Percentiles rank a stretch among this genome's conserved stretches.
Evolutionary conservation across 1,140 invertebrate species (phyloP).

Genomic region (Gonatopus flavifemur): DNA sequence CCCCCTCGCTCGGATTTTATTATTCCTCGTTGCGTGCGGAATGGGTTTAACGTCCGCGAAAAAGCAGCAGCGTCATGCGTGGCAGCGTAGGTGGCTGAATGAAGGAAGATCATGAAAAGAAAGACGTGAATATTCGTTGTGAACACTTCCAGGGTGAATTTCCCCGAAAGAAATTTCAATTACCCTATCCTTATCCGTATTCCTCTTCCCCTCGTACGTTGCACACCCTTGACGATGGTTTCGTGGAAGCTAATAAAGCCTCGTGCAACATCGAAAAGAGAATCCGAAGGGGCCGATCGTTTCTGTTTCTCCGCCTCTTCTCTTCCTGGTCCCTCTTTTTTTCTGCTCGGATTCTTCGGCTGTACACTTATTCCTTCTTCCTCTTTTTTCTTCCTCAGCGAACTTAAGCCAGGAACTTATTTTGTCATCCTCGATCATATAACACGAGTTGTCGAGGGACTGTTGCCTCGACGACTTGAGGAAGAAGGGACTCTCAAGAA

Average conservation of each 20-base stretch:
- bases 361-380: not conserved
- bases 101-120: too few relatives aligned
- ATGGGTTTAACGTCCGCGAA: constrained; percentile 37
- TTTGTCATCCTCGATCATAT: too few relatives aligned
- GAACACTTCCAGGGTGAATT: constrained; percentile 21
- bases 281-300: not conserved
- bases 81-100: too few relatives aligned
- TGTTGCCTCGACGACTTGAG: too few relatives aligned
- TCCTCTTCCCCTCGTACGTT: constrained; percentile 19
- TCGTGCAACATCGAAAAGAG: constrained; percentile 8
- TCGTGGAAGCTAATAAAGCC: constrained; percentile 27
- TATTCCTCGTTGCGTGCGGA: too few relatives aligned
- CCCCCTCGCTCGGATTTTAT: too few relatives aligned
- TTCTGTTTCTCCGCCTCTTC: constrained; percentile 5
- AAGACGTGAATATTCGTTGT: too few relatives aligned
- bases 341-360: not conserved
- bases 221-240: constrained; percentile 18
- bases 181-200: constrained; percentile 19
- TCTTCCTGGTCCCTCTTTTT: not conserved
- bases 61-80: too few relatives aligned
- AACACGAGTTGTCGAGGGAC: too few relatives aligned
- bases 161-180: constrained; percentile 46
- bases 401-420: too few relatives aligned
- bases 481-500: too few relatives aligned
- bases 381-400: not conserved